phyloP scores from a whole-genome alignment of 2,888 invertebrate species.

The Tipula vernalis region DNA sequence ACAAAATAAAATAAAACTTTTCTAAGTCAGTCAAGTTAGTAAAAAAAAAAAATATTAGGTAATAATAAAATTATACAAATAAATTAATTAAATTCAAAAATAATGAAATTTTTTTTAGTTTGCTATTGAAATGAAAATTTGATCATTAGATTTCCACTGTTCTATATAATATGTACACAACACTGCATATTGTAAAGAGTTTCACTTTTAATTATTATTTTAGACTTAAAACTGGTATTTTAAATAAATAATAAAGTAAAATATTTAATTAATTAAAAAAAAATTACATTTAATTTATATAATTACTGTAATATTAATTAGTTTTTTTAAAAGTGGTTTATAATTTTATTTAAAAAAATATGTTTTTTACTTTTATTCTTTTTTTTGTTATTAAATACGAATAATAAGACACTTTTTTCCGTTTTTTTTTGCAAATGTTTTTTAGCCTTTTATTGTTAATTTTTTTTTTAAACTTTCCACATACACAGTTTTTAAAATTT shows the following conservation, averaged over 20 bases:
- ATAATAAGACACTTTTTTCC: constrained; percentile 10
- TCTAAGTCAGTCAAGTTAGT: not conserved
- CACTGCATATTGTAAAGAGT: not conserved
- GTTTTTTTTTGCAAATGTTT: not conserved
- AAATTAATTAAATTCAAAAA: not conserved
- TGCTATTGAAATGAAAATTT: not conserved
- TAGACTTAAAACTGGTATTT: not conserved
- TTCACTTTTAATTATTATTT: not conserved
- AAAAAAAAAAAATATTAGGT: not conserved
- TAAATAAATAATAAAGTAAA: not conserved
- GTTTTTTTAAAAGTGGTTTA: constrained; percentile 5
- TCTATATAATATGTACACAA: not conserved
- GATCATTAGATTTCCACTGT: constrained; percentile 4
- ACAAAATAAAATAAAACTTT: not conserved
- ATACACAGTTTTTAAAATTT: not conserved
- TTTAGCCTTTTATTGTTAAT: not conserved
- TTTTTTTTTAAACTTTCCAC: not conserved
- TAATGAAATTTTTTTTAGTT: not conserved
- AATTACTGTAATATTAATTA: not conserved
- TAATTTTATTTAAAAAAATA: constrained; percentile 7
- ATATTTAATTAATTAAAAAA: not conserved
- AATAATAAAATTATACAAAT: not conserved
- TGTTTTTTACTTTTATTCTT: constrained; percentile 7
- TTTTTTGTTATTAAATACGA: not conserved
- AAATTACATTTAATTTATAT: constrained; percentile 5